These are phyloP conservation scores for Lutraria lutraria DNA, from an alignment of 2,888 invertebrate species.

Conservation along the genomic window DNA sequence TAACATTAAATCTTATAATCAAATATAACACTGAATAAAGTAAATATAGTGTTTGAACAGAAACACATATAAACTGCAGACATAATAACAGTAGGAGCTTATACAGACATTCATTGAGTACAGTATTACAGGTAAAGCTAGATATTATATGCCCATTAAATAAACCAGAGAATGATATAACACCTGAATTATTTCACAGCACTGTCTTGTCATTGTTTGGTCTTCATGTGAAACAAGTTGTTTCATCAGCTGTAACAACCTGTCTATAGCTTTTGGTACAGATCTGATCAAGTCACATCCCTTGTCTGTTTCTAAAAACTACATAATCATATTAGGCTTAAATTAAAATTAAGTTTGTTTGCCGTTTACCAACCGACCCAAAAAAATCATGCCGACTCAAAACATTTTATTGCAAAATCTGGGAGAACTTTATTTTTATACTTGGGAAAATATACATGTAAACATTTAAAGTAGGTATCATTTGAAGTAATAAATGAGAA, in stretches of 20 bases:
- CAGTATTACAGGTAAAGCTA: neutral
- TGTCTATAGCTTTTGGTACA: constrained; percentile 15
- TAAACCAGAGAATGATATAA: neutral
- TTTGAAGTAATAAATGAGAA: too few species aligned
- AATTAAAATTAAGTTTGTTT: too few species aligned
- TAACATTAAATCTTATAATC: neutral
- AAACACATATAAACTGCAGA: neutral
- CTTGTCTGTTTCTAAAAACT: constrained; percentile 24
- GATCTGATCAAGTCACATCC: constrained; percentile 28
- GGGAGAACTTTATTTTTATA: too few species aligned
- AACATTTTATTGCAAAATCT: too few species aligned
- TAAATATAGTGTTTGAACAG: neutral
- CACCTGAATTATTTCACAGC: constrained; percentile 3
- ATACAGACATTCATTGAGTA: neutral
- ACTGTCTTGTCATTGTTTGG: neutral
- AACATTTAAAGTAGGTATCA: too few species aligned
- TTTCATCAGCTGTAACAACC: neutral
- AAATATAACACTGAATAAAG: neutral
- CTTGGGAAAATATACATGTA: too few species aligned
- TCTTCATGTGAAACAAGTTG: neutral
- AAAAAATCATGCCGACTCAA: too few species aligned
- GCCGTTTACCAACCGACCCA: too few species aligned
- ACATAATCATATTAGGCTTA: neutral
- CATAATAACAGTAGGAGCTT: too few species aligned
- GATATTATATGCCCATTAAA: neutral